Evolutionary conservation across 2,113 vertebrate species (phyloP).

Genomic region (Dipodomys spectabilis): DNA sequence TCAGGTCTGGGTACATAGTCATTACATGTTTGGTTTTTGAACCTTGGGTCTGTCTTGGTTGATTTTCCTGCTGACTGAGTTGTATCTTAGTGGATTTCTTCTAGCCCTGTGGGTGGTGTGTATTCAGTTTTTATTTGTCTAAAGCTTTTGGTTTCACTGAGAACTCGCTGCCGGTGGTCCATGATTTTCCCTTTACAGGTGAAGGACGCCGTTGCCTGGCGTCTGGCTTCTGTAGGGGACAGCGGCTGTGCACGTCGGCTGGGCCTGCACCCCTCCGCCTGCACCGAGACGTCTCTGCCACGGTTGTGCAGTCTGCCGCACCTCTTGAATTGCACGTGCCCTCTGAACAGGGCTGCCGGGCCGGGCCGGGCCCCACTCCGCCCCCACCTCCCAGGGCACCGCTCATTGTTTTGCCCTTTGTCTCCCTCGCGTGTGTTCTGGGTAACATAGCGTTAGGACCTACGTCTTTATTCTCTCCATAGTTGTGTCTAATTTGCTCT

Average conservation of each 20-base stretch:
- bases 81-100: slow-evolving; percentile 5
- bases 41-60: background rate
- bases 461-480: background rate
- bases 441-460: background rate
- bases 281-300: background rate
- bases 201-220: background rate
- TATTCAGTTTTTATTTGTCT: background rate
- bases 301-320: background rate
- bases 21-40: slow-evolving; percentile 18
- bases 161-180: background rate
- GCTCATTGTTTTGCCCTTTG: background rate
- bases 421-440: background rate
- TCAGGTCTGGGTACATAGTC: background rate
- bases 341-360: too few relatives aligned
- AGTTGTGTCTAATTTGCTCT: background rate
- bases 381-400: background rate
- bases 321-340: background rate
- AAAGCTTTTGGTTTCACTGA: background rate
- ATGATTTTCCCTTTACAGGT: background rate
- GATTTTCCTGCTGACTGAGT: slow-evolving; percentile 24
- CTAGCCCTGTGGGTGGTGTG: background rate
- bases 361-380: background rate
- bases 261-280: background rate
- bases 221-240: background rate
- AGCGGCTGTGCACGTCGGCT: background rate